A percentile compares a stretch with the other conserved stretches of the same genome.
These are phyloP conservation scores for Neotoma lepida DNA, from an alignment of 2,113 vertebrate species.

Conservation along the genomic window DNA sequence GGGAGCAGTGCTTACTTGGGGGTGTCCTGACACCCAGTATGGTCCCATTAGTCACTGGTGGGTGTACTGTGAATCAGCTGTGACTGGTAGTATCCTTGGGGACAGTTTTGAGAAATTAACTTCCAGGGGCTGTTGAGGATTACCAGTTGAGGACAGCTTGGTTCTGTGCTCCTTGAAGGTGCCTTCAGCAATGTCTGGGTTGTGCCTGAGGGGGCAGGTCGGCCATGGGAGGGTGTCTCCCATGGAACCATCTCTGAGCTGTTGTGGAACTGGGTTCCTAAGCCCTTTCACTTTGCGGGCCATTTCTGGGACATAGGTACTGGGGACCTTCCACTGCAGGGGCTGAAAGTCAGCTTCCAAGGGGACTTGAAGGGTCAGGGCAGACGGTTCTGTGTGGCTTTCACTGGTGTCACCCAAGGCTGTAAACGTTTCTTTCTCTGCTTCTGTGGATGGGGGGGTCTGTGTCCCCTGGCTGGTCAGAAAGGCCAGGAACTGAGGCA, in stretches of 20 bases:
- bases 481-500: neutral
- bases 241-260: neutral
- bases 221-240: fast-evolving
- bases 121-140: neutral
- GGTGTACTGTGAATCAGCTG: neutral
- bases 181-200: neutral
- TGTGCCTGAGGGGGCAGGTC: neutral
- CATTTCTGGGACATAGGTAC: neutral
- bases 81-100: neutral
- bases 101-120: neutral
- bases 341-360: neutral
- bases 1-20: fast-evolving
- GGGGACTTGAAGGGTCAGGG: neutral
- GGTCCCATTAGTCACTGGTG: neutral
- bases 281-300: neutral
- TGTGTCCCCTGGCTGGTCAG: too few species aligned
- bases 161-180: neutral
- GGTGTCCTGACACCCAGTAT: neutral
- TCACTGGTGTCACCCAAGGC: neutral
- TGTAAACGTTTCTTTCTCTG: neutral
- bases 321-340: neutral
- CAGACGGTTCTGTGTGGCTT: neutral
- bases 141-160: fast-evolving
- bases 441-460: neutral
- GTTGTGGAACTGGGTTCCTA: neutral